These are phyloP conservation scores for Drosophila bunnanda DNA, from an alignment of 2,888 invertebrate species.

Conservation along the genomic window DNA sequence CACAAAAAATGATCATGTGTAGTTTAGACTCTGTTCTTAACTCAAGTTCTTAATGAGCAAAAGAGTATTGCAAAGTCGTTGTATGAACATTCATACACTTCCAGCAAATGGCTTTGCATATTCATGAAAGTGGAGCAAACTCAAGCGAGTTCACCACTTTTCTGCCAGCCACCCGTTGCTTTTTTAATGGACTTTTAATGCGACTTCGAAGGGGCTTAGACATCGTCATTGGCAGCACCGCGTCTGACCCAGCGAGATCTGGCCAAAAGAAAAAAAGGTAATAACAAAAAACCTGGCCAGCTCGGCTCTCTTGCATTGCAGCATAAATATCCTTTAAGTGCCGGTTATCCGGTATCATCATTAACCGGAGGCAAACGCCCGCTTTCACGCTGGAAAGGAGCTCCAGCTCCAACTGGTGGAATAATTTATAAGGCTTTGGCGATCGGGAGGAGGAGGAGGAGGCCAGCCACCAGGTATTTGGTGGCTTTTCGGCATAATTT, in stretches of 20 bases:
- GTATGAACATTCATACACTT: not conserved
- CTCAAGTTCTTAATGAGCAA: not conserved
- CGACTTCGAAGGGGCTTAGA: constrained; percentile 55
- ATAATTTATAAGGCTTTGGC: constrained; percentile 42
- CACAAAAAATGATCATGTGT: too few species aligned
- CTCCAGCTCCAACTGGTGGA: constrained; percentile 14
- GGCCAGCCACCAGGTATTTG: constrained; percentile 23
- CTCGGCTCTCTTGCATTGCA: constrained; percentile 37
- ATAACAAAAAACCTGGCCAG: constrained; percentile 22
- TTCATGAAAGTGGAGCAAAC: constrained; percentile 76
- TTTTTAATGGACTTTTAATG: constrained; percentile 72
- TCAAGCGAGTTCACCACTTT: constrained; percentile 19
- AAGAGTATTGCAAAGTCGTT: constrained; percentile 14
- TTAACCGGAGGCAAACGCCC: constrained; percentile 70
- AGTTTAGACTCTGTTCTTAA: too few species aligned
- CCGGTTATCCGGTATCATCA: constrained; percentile 73
- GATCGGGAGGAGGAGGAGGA: constrained; percentile 27
- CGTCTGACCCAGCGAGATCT: constrained; percentile 49
- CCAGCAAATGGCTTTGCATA: constrained; percentile 41
- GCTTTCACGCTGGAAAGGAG: constrained; percentile 66
- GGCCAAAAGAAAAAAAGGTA: constrained; percentile 47
- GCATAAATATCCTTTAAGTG: constrained; percentile 78
- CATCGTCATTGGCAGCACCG: constrained; percentile 40
- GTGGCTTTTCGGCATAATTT: constrained; percentile 61
- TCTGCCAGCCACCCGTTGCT: constrained; percentile 47